Base-by-base conservation (phyloP, 2,888 invertebrate species). In the Megaustenia siamemsis region DNA sequence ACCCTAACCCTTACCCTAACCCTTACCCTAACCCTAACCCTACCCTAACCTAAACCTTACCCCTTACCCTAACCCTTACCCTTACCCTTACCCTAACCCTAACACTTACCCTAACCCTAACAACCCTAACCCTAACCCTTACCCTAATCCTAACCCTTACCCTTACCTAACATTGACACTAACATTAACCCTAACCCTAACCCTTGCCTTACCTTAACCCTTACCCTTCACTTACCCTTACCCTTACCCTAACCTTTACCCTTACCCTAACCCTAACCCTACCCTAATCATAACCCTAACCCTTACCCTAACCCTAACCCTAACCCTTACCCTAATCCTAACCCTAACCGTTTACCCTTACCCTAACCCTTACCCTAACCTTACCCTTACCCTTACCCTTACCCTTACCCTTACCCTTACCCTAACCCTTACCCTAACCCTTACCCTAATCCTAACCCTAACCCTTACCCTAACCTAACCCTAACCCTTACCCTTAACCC, bases 171-270 rank as follows among this genome's bases (percentile, higher is more conserved):
- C 63, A n/a, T 28, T 63, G 28, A 63, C 63, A n/a, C 63, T 63
- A 63, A 63, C 63, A n/a, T 28, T 63, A 63, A 63, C 63, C 63
- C 63, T 63, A 63, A 63, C 63, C 63, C 63, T 81, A 81, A 86
- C 88, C 88, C 86, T 86, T 88, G 86, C 87, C 88, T 86, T 86
- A 84, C 88, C 87, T 86, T 87, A 88, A 88, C 87, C 88, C 87
- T 85, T 86, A 87, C 86, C 86, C 85, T 85, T 78, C 83, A 83
- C 81, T 82, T 78, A 78, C 84, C 84, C 82, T 75, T 78, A 71
- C 82, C 83, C 66, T 79, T 83, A 79, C 83, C 83, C 86, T 86
- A 87, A 83, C 79, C 60, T n/a, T 43, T 66, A 66, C 81, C 49
- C 81, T 81, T 45, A 81, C 69, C 69, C 69, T 81, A 68, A 81